Evolutionary conservation across 2,113 vertebrate genomes (phyloP).

Genomic region (Orycteropus afer): DNA sequence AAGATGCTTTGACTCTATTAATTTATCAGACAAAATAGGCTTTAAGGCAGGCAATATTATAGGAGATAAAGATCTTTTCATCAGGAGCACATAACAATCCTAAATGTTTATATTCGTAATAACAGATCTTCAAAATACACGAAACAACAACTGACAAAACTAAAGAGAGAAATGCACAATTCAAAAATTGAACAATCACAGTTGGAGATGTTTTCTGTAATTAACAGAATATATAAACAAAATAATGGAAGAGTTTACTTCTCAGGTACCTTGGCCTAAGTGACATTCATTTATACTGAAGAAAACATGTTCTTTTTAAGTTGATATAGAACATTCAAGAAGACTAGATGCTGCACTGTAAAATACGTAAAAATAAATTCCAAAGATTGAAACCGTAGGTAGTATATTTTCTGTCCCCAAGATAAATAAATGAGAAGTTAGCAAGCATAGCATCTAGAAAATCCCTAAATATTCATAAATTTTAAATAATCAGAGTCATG

Average conservation of each 20-base stretch:
- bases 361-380: not conserved
- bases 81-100: not conserved
- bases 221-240: not conserved
- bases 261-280: too few relatives aligned
- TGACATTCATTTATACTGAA: too few relatives aligned
- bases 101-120: not conserved
- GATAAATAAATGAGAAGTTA: not conserved
- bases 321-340: not conserved
- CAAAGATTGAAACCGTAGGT: not conserved
- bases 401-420: not conserved
- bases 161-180: too few relatives aligned
- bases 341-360: not conserved
- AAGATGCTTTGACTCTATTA: not conserved
- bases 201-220: not conserved
- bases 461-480: not conserved
- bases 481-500: not conserved
- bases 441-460: not conserved
- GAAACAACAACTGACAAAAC: not conserved
- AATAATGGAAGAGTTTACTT: not conserved
- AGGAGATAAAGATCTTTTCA: not conserved
- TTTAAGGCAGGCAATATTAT: not conserved
- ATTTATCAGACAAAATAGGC: not conserved
- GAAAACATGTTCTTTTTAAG: not conserved
- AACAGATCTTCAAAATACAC: not conserved
- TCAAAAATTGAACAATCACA: not conserved